phyloP scores from a whole-genome alignment of 2,797 vertebrate species.

The Oryzias sinensis region DNA sequence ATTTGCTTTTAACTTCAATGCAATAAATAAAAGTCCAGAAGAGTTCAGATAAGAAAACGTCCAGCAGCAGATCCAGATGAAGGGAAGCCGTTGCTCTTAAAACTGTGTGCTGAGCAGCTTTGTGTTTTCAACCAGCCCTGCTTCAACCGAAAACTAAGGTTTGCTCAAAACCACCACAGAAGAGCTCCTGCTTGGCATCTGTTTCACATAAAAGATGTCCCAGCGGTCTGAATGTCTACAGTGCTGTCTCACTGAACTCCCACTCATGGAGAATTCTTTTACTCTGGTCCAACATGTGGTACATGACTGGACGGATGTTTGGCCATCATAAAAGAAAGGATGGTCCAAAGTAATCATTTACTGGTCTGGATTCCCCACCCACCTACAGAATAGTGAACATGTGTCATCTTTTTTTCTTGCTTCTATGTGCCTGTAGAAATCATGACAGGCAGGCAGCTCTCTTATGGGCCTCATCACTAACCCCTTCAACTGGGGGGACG shows the following conservation, averaged over 20 bases:
- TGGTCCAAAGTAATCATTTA: not conserved
- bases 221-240: not conserved
- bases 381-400: not conserved
- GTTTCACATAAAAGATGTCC: not conserved
- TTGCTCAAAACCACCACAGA: too few species aligned
- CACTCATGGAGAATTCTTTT: not conserved
- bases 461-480: not conserved
- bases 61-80: too few species aligned
- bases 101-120: too few species aligned
- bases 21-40: too few species aligned
- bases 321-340: not conserved
- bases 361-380: not conserved
- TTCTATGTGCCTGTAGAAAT: not conserved
- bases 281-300: too few species aligned
- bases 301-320: too few species aligned
- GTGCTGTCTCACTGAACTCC: not conserved
- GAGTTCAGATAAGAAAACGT: too few species aligned
- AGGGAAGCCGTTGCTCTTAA: too few species aligned
- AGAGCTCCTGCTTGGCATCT: not conserved
- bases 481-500: not conserved
- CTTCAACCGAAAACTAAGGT: too few species aligned
- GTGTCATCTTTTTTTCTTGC: not conserved
- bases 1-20: too few species aligned
- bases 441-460: not conserved
- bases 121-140: too few species aligned